Evolutionary conservation across 2,113 vertebrate species (phyloP).

Genomic region (Danionella cerebrum): DNA sequence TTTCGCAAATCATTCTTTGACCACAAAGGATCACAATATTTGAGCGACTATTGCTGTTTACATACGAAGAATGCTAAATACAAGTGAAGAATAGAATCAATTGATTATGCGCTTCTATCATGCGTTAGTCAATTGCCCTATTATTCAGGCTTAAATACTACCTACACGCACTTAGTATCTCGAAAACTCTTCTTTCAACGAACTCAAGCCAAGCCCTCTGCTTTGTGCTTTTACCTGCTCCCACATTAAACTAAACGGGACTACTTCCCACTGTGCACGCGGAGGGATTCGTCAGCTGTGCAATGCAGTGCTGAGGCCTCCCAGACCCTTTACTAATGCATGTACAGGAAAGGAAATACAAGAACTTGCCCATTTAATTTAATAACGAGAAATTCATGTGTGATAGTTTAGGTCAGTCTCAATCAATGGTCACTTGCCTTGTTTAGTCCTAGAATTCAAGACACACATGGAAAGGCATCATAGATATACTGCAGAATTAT

Average conservation of each 20-base stretch:
- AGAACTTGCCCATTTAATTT: constrained; percentile 16
- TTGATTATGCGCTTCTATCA: too few species aligned
- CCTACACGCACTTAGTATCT: not conserved
- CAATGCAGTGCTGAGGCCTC: constrained; percentile 62
- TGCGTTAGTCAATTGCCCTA: not conserved
- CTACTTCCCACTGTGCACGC: constrained; percentile 63
- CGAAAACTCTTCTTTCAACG: not conserved
- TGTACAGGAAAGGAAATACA: constrained; percentile 47
- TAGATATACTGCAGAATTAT: too few species aligned
- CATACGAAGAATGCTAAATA: not conserved
- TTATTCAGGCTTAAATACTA: not conserved
- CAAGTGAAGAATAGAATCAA: not conserved
- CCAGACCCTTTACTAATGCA: constrained; percentile 61
- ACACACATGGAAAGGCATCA: too few species aligned
- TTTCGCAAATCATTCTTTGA: not conserved
- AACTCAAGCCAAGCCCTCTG: not conserved
- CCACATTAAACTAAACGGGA: constrained; percentile 45
- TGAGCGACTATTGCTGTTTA: not conserved
- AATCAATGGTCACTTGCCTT: not conserved
- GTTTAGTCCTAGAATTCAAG: too few species aligned
- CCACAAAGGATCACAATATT: not conserved
- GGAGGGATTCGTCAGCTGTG: constrained; percentile 63
- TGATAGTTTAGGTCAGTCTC: not conserved
- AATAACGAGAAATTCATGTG: not conserved
- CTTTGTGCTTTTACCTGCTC: constrained; percentile 29